phyloP scores from a whole-genome alignment of 2,888 invertebrate species.

The Phorcus lineatus region DNA sequence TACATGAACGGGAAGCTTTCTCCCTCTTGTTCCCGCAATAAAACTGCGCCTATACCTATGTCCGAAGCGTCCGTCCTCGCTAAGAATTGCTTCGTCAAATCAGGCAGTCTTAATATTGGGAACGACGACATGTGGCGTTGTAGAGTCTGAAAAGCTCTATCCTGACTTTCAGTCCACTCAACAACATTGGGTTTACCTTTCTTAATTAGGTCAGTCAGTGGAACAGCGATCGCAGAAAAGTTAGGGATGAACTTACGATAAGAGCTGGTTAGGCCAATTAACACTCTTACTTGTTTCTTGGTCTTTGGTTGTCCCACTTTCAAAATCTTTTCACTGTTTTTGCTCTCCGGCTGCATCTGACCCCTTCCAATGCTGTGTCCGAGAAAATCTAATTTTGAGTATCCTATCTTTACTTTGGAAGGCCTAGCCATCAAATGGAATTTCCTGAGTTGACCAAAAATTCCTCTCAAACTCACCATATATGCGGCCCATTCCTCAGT shows the following conservation, averaged over 20 bases:
- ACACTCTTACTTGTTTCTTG: background rate
- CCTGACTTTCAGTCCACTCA: background rate
- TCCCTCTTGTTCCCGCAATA: background rate
- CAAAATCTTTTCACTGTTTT: background rate
- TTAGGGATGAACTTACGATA: background rate
- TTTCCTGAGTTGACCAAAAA: background rate
- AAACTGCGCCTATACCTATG: background rate
- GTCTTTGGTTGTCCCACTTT: background rate
- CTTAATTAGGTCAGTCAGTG: background rate
- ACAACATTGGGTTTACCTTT: background rate
- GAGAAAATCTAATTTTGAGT: background rate
- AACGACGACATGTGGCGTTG: background rate
- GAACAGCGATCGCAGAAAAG: background rate
- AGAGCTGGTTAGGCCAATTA: background rate
- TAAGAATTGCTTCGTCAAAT: background rate
- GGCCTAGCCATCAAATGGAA: background rate
- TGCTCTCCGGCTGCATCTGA: background rate
- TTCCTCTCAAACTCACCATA: background rate
- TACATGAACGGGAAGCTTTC: no score
- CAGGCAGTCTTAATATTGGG: background rate
- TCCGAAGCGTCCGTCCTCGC: background rate
- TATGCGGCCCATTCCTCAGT: background rate
- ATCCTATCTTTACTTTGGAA: background rate
- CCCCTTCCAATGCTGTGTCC: background rate
- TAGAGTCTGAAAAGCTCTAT: background rate